phyloP scores from a whole-genome alignment of 1,140 invertebrate species.

The Drosophila ercepeae region DNA sequence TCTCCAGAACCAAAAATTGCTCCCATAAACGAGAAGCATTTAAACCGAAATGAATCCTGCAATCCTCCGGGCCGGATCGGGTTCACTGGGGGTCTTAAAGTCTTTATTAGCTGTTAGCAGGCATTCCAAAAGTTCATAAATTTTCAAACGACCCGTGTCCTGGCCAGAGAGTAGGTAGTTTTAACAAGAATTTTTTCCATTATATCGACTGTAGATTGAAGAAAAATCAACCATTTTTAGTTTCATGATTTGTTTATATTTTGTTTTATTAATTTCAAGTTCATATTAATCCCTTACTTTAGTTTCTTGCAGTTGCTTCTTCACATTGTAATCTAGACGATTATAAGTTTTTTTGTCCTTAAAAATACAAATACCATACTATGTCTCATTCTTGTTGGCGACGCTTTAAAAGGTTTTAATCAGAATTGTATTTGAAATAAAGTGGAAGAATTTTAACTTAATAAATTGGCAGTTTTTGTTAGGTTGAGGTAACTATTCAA shows the following conservation, averaged over 20 bases:
- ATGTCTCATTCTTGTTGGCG: slow-evolving; percentile 26
- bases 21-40: slow-evolving; percentile 63
- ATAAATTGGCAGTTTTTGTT: slow-evolving; percentile 32
- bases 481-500: slow-evolving; percentile 19
- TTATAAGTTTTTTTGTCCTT: slow-evolving; percentile 66
- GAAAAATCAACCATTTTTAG: slow-evolving; percentile 13
- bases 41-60: slow-evolving; percentile 60
- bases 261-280: slow-evolving; percentile 35
- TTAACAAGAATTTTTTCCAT: neutral
- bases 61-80: slow-evolving; percentile 26
- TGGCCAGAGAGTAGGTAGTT: neutral
- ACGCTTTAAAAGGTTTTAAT: slow-evolving; percentile 7
- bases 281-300: slow-evolving; percentile 45
- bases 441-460: slow-evolving; percentile 21
- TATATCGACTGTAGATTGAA: no score
- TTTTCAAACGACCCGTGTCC: neutral
- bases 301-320: slow-evolving; percentile 13
- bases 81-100: slow-evolving; percentile 36
- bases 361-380: slow-evolving; percentile 49
- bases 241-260: slow-evolving; percentile 44
- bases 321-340: slow-evolving; percentile 68
- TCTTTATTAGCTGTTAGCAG: slow-evolving; percentile 64
- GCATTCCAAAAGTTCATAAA: slow-evolving; percentile 38
- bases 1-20: slow-evolving; percentile 26
- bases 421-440: slow-evolving; percentile 13